These are phyloP conservation scores for Nemopilema nomurai DNA, from an alignment of 30 jellyfish, hydroid and myxozoan genomes.

Conservation along the genomic window DNA sequence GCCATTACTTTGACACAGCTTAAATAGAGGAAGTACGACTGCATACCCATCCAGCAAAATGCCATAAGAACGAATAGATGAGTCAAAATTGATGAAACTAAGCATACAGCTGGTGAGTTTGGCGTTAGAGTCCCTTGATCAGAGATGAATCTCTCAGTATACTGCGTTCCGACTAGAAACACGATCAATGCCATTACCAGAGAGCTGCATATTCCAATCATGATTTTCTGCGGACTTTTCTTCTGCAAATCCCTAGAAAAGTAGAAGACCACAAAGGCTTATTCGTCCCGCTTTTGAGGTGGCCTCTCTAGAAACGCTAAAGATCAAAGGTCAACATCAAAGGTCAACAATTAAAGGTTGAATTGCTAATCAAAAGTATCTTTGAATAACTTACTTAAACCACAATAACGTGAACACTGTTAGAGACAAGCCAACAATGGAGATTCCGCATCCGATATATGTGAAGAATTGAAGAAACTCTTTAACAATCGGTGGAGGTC, in stretches of 20 bases:
- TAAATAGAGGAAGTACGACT: slow-evolving; percentile 31
- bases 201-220: slow-evolving; percentile 22
- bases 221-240: slow-evolving; percentile 38
- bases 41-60: slow-evolving; percentile 50
- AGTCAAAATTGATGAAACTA: slow-evolving; percentile 23
- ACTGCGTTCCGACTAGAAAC: slow-evolving; percentile 31
- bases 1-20: slow-evolving; percentile 52
- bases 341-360: neutral
- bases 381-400: slow-evolving; percentile 36
- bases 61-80: slow-evolving; percentile 24
- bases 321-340: neutral
- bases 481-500: neutral
- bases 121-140: neutral
- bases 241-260: slow-evolving; percentile 29
- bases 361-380: no score
- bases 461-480: slow-evolving; percentile 23
- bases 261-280: no score
- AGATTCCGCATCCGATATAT: slow-evolving; percentile 38
- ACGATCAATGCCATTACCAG: slow-evolving; percentile 32
- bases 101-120: slow-evolving; percentile 22
- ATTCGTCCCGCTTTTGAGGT: no score
- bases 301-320: neutral
- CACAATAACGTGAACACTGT: slow-evolving; percentile 8
- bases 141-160: slow-evolving; percentile 13
- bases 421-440: slow-evolving; percentile 26